Evolutionary conservation across 2,113 vertebrate genomes (phyloP), one percentile per base, ranked within the genome.

Genomic region (Alaudala cheleensis): DNA sequence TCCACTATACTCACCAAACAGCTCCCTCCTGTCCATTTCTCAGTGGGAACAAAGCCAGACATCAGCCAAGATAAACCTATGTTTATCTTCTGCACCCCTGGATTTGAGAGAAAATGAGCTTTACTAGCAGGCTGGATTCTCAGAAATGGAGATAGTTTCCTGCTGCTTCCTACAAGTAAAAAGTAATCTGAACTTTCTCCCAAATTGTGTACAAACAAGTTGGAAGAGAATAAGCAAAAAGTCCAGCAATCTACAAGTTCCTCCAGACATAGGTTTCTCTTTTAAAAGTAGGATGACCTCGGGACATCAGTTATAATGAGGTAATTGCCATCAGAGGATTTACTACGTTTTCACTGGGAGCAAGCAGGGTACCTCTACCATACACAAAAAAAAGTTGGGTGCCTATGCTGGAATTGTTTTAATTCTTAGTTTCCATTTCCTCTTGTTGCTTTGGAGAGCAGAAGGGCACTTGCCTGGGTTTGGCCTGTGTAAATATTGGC

Each of bases 401-500:
- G 5, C 7, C 8, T 34, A 17, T 12, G 23, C 16, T 77, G 40
- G 54, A 78, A 71, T 61, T 53, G 4, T 39, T 81, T 69, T 44
- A n/a, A 42, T 50, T 72, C 19, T 40, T 56, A 40, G 40, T 87
- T 80, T 81, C 53, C 3, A 22, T 62, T 91, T 58, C 62, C n/a
- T 60, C 57, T 77, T 88, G 64, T 44, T 92, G 92, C 45, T 96
- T 60, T 50, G 42, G 90, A 70, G 62, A 42, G 49, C 8, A 49
- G 51, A 89, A 72, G 28, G 7, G 23, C 67, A 74, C 54, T 88
- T 94, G 39, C 76, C 39, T 37, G 51, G 50, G 22, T 77, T 94
- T 76, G 60, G n/a, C 78, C 71, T 94, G 33, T 69, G 50, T 67
- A 91, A 97, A 92, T 96, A 90, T 31, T 58, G 53, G 6, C 61